Evolutionary conservation across 2,888 invertebrate genomes (phyloP), one percentile per base, ranked within the genome.

Genomic region (Conus canariensis): DNA sequence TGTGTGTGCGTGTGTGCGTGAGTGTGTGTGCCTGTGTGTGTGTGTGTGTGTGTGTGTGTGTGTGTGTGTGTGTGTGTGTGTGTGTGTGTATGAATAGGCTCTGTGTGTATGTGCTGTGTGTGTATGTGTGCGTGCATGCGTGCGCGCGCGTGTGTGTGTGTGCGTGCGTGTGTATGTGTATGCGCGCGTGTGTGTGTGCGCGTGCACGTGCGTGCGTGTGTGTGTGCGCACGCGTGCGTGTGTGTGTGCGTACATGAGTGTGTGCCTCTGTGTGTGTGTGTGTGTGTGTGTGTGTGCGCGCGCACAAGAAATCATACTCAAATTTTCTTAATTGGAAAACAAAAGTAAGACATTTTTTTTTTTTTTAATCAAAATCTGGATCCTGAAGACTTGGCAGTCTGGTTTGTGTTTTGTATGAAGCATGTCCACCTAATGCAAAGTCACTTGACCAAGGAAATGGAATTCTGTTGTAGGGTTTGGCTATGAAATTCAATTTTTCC

Each of bases 241-340:
- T 25, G 4, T 8, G 74, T 56, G 45, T 70, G 67, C 74, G 87
- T 70, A 22, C 45, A 4, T 45, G 45, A 3, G 45, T 83, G 82
- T 83, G 82, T 70, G 82, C 60, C 60, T 86, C 60, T 64, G 86
- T 64, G 64, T 25, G 64, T 64, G 86, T n/a, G 60, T 64, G 64
- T 86, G 90, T 59, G 70, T 60, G 88, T 56, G 82, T 58, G 9
- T 58, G 82, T 22, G 22, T 58, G 58, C 25, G 45, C n/a, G 82
- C 16, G 64, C 0, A 2, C 0, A 2, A 45, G 4, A 45, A 45
- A 45, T 30, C 30, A 30, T 45, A 45, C 45, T 45, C 45, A 45
- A 45, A 45, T 45, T 45, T 45, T 45, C 45, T 45, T 45, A 45
- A 45, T 45, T 45, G 45, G 45, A 45, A 45, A 45, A 45, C 45